Evolutionary conservation across 2,113 vertebrate species (phyloP), one percentile per base, ranked within the genome.

Genomic region (Dinomys branickii): DNA sequence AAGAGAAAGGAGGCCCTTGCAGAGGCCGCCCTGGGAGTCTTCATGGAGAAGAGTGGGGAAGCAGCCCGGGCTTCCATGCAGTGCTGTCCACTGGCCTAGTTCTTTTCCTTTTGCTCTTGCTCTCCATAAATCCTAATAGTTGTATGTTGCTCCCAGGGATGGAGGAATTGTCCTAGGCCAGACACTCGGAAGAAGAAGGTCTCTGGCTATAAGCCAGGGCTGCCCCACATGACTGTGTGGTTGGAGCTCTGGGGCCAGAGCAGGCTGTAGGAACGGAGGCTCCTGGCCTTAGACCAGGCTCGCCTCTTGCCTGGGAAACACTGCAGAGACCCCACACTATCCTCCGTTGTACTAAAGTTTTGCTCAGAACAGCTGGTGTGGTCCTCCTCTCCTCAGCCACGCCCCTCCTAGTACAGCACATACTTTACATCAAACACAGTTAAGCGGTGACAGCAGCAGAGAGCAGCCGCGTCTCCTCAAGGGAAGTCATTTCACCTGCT

Each of bases 81-180:
- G 19, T 6, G 3, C 11, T 17, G 61, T 30, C 58, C 28, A 22
- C n/a, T 0, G 3, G n/a, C 75, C 28, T 12, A 28, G 10, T 19
- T 47, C 58, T 41, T 73, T 52, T 22, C 56, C 73, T 28, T 9
- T 10, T 0, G 5, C 1, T 2, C 52, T 63, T 5, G 7, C 59
- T 14, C 81, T 71, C 50, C 7, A 77, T 61, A 33, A 71, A 33
- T 44, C 41, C 52, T 12, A 22, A 59, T 5, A n/a, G 41, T 16
- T 47, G 58, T 30, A 22, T 5, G 12, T 77, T 77, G 50, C 75
- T 61, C 67, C 50, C 38, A 38, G 54, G 78, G 20, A 12, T 3
- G 16, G 44, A 65, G 65, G 80, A 69, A 50, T 5, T 65, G 19
- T 33, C 81, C 16, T 6, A 2, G 6, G 58, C 33, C 93, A 83